Conservation (phyloP, 2,113 vertebrate genomes). For the Bucco capensis region DNA sequence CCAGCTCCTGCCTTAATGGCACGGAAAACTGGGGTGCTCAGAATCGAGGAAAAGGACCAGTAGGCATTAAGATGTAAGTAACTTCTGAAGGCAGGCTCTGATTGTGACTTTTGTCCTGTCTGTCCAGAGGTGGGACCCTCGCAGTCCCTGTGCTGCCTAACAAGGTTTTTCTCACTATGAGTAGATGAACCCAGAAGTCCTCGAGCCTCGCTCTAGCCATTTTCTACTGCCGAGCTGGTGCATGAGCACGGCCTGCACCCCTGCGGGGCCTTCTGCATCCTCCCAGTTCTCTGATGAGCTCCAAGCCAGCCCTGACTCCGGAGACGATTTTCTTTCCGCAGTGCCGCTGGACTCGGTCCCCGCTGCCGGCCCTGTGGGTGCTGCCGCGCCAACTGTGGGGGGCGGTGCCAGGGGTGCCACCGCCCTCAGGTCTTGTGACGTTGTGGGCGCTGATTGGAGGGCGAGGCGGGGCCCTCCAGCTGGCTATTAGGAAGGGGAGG, state of each 20-base stretch:
- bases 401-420: neutral
- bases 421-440: neutral
- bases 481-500: neutral
- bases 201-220: neutral
- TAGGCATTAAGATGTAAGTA: accelerated
- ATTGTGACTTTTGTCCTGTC: accelerated
- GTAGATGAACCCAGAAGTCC: accelerated
- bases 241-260: no score
- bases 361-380: no score
- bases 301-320: neutral
- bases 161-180: accelerated
- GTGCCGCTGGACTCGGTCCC: no score
- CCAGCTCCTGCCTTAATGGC: no score
- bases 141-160: no score
- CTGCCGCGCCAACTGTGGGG: neutral
- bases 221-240: neutral
- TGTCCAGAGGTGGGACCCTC: accelerated
- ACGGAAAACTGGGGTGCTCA: accelerated
- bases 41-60: accelerated
- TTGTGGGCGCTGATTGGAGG: neutral
- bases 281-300: neutral
- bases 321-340: neutral
- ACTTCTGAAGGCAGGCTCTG: no score
- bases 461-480: neutral
- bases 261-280: neutral